Conservation (phyloP, 2,113 vertebrate genomes). For the Bagarius yarrelli region DNA sequence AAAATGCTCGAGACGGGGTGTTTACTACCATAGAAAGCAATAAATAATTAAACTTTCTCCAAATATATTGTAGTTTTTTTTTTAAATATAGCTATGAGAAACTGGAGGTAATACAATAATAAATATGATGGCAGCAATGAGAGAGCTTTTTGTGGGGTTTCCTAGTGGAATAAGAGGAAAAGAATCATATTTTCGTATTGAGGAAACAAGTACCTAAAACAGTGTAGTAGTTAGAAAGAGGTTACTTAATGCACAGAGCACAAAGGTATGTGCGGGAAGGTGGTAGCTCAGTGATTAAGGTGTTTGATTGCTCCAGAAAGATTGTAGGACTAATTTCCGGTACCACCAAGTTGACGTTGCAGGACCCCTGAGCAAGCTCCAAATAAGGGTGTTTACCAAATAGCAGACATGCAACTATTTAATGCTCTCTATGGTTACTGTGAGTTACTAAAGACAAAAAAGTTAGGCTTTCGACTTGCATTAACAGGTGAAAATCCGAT, state of each 20-base stretch:
- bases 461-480: too few species aligned
- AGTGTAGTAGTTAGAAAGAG: not conserved
- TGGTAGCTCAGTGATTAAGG: too few species aligned
- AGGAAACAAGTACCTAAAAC: not conserved
- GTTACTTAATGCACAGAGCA: not conserved
- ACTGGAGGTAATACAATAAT: slow-evolving; percentile 40
- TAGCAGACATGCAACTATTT: too few species aligned
- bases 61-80: slow-evolving; percentile 33
- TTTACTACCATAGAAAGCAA: slow-evolving; percentile 23
- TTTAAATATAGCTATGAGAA: slow-evolving; percentile 39
- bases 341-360: too few species aligned
- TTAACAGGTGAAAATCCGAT: too few species aligned
- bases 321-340: too few species aligned
- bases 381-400: not conserved
- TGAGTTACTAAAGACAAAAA: too few species aligned
- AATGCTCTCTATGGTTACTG: too few species aligned
- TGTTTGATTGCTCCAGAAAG: too few species aligned
- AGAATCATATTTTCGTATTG: not conserved
- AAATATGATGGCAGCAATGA: slow-evolving; percentile 12
- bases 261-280: too few species aligned
- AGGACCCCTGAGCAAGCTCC: too few species aligned
- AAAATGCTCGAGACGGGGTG: slow-evolving; percentile 3
- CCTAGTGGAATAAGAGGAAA: slow-evolving; percentile 3
- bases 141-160: not conserved
- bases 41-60: slow-evolving; percentile 50